Base-by-base conservation (phyloP, 2,888 invertebrate genomes). In the Lordiphosa andalusiaca region DNA sequence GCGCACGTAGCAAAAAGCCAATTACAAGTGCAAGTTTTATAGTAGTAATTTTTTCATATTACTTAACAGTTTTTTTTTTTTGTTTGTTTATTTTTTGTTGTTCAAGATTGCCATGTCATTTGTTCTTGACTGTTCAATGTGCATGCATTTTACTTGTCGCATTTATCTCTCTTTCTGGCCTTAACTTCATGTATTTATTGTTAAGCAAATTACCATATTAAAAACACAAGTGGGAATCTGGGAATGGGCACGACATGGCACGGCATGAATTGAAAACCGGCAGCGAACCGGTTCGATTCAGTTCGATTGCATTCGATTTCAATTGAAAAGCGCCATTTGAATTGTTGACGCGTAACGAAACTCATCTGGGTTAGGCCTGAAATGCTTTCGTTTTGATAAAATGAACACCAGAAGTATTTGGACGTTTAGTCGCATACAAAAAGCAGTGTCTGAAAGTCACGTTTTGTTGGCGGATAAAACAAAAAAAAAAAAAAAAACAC, bases 161-260 rank as follows among this genome's bases (percentile, higher is more conserved):
- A 19, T 25, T 25, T 25, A 25, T 30, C 30, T 30, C 30, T 30
- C 30, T 30, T 30, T 30, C 30, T 30, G 30, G 30, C 30, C 30
- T 30, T 30, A 30, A 30, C 30, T 9, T 9, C 9, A 30, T 30
- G 30, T 30, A 30, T 30, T 30, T 30, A 30, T 30, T 30, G 30
- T 9, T 30, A 9, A 30, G 30, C 30, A 30, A 30, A 30, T 30
- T 30, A 30, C 30, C 30, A 30, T 30, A 30, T 30, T 30, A 30
- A 30, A 30, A 30, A 9, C 9, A 7, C 30, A 30, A 30, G 30
- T 30, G 30, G 30, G 30, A 30, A 3, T 9, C 1, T 30, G 30
- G 30, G 30, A 30, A 13, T 38, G 37, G 53, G 53, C 44, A 16
- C 58, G 57, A 57, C 42, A 21, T 21, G 30, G 30, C 30, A 30